Evolutionary conservation across 2,888 invertebrate genomes (phyloP), one percentile per base, ranked within the genome.

Genomic region (Lacanobia wlatinum): DNA sequence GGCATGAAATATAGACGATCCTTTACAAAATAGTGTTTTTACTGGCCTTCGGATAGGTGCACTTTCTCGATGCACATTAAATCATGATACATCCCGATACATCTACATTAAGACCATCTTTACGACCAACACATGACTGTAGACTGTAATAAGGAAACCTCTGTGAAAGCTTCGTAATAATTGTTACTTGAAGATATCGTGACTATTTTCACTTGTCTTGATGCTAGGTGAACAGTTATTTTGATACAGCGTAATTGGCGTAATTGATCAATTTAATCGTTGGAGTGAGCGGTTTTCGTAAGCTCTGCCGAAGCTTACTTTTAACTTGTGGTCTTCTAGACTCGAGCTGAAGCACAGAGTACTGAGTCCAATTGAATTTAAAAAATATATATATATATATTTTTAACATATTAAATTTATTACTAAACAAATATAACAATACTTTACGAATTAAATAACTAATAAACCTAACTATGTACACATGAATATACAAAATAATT

Each of bases 101-200:
- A 40, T 56, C 23, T 53, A 76, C 55, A 76, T 81, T 76, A 60
- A 76, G 55, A 12, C 66, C 66, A 60, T 67, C 46, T 79, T 78
- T 65, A 82, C 50, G 78, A 81, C 46, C 79, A 72, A 84, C 61
- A 72, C 78, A 46, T 58, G 52, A n/a, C 52, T 18, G 67, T 68
- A 61, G 52, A n/a, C 52, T 18, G 67, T 68, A 61, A 82, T 70
- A 62, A 80, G 81, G 84, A 82, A 84, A 70, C 48, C 28, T 55
- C 52, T 69, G 70, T 43, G 71, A 80, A 69, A 70, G 65, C 70
- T 16, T 65, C 71, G 65, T 43, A 68, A 58, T 78, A 73, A 70
- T 82, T 72, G 61, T 68, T 71, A 72, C 55, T 56, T 64, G 63
- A 60, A 82, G 53, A 53, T 68, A 56, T 61, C 78, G 78, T 78